Conservation (phyloP, 2,888 invertebrate genomes). For the Napeogenes inachia region DNA sequence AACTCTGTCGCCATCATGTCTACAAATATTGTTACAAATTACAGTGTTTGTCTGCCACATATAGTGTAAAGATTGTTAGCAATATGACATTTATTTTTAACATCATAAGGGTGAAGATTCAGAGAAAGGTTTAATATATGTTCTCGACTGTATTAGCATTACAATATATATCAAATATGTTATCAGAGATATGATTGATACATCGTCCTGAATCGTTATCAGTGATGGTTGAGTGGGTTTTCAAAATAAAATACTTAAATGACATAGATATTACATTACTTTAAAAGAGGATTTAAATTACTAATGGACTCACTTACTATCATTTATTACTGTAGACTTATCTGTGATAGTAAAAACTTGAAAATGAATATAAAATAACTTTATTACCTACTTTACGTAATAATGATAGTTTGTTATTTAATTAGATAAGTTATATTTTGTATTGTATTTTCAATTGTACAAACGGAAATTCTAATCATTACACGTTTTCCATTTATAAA, state of each 20-base stretch:
- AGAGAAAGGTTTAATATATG: not conserved
- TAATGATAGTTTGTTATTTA: too few species aligned
- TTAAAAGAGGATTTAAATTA: too few species aligned
- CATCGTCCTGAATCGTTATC: conserved; percentile 25
- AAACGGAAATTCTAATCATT: too few species aligned
- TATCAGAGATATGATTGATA: conserved; percentile 23
- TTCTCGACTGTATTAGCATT: not conserved
- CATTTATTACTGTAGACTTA: too few species aligned
- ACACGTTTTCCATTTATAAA: not conserved
- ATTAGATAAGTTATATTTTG: too few species aligned
- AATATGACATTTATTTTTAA: not conserved
- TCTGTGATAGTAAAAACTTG: too few species aligned
- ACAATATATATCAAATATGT: conserved; percentile 5
- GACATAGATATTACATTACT: not conserved
- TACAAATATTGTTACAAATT: conserved; percentile 23
- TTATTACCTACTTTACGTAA: too few species aligned
- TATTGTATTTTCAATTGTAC: too few species aligned
- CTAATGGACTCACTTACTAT: too few species aligned
- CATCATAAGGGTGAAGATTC: not conserved
- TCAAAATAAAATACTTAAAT: not conserved
- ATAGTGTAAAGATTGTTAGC: not conserved
- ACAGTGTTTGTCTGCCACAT: conserved; percentile 14
- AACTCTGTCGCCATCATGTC: conserved; percentile 29
- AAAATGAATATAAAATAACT: too few species aligned
- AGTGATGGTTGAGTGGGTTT: conserved; percentile 22